Evolutionary conservation across 92 coral and sea anemone genomes (phyloP), one percentile per base, ranked within the genome.

Genomic region (Pocillopora meandrina): DNA sequence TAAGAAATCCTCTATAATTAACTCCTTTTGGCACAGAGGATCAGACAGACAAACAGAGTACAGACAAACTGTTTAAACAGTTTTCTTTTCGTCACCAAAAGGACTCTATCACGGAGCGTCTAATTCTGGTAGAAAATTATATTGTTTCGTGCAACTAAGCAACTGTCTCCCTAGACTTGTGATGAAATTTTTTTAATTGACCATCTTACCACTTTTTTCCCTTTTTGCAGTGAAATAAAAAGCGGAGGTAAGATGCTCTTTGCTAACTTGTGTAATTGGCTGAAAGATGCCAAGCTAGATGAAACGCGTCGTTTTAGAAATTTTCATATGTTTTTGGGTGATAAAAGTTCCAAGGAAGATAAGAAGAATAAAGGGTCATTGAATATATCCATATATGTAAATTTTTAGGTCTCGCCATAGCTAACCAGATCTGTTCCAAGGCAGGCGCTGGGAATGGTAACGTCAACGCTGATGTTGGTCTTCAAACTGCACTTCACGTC

Each of bases 401-500:
- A 15, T 72, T 31, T 26, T 26, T 61, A 84, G 88, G 88, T 59
- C 83, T 33, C 26, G 88, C 88, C 47, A 36, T 18, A 8, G 1
- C 63, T 21, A 14, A 36, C 21, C 2, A 2, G 16, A 75, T 84
- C 67, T 84, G 88, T 56, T 12, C 49, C 63, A 19, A 18, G 20
- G 12, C 15, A 0, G 10, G 2, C 18, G 31, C 31, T 26, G 18
- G 61, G 17, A 83, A 5, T 74, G 86, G 86, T 47, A 84, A 84
- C 56, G 49, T 84, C 15, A 77, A 80, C 79, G 56, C 61, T 68
- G 91, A 92, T 65, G 35, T 87, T 15, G 98, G 95, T 34, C 74
- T 94, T 15, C 91, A 88, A 57, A 82, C 95, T 0, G 92, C 95
- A 8, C 78, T 87, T 65, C 82, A 84, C 21, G 42, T 94, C 12